Conservation (phyloP, 2,797 vertebrate genomes). For the Xenops minutus region DNA sequence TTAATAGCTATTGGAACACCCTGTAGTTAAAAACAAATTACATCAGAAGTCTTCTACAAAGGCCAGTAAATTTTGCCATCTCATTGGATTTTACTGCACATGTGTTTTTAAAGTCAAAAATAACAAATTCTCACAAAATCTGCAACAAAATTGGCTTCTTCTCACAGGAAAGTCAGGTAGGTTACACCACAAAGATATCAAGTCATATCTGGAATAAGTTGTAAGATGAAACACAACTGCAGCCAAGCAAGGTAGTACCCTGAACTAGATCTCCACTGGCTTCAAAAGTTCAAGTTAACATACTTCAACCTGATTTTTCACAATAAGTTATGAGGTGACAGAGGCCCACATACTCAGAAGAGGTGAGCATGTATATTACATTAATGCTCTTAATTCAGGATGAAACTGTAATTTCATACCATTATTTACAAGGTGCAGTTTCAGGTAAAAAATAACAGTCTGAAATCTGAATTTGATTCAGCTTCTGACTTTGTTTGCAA, state of each 20-base stretch:
- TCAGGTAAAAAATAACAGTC: not conserved
- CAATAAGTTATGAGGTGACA: not conserved
- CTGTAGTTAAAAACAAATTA: not conserved
- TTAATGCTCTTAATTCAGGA: not conserved
- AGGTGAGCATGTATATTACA: not conserved
- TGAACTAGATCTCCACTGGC: not conserved
- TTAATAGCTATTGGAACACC: not conserved
- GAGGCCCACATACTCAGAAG: not conserved
- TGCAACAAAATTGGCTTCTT: not conserved
- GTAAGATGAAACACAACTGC: not conserved
- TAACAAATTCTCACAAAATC: not conserved
- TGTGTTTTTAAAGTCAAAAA: not conserved
- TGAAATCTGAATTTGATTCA: not conserved
- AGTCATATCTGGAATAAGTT: not conserved
- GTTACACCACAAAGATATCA: not conserved
- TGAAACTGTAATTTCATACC: not conserved
- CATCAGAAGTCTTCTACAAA: not conserved
- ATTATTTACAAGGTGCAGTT: not conserved
- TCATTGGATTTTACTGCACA: not conserved
- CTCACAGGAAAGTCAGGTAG: not conserved
- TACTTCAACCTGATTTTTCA: not conserved
- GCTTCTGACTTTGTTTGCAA: not conserved
- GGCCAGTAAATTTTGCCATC: not conserved
- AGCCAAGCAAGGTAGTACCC: not conserved
- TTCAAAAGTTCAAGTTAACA: not conserved